Evolutionary conservation across 2,888 invertebrate species (phyloP).

Genomic region (Dexiosoma caninum): DNA sequence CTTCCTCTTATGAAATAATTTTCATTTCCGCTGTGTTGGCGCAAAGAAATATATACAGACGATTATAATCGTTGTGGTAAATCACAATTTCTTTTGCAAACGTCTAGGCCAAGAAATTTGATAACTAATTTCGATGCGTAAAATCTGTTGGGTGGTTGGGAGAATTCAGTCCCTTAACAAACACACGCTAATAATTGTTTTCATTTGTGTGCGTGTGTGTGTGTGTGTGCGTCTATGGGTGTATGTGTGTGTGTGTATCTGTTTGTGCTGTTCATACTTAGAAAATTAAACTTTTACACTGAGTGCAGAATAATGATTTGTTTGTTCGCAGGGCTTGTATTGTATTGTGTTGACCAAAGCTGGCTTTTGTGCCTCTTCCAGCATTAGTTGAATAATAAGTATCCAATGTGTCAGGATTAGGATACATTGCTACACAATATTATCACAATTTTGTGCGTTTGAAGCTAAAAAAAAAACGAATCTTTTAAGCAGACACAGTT

Average conservation of each 20-base stretch:
- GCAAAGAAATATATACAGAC: no score
- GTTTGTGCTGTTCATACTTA: no score
- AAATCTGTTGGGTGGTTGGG: no score
- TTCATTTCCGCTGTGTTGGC: no score
- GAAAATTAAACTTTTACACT: slow-evolving; percentile 11
- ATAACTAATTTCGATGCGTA: no score
- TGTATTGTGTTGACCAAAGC: not conserved
- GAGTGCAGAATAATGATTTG: slow-evolving; percentile 29
- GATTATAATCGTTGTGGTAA: no score
- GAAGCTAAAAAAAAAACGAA: no score
- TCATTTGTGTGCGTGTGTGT: not conserved
- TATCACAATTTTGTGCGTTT: not conserved
- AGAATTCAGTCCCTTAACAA: not conserved
- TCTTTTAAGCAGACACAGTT: not conserved
- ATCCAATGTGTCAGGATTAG: not conserved
- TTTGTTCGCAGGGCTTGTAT: slow-evolving; percentile 4
- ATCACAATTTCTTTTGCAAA: no score
- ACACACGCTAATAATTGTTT: slow-evolving; percentile 17
- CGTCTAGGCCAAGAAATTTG: no score
- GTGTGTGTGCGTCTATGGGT: not conserved
- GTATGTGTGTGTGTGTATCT: not conserved
- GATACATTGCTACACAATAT: not conserved
- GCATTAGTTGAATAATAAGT: not conserved
- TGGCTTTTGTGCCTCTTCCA: not conserved
- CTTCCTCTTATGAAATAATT: no score